phyloP scores from a whole-genome alignment of 2,888 invertebrate genomes.

The Glaucopsyche alexis region DNA sequence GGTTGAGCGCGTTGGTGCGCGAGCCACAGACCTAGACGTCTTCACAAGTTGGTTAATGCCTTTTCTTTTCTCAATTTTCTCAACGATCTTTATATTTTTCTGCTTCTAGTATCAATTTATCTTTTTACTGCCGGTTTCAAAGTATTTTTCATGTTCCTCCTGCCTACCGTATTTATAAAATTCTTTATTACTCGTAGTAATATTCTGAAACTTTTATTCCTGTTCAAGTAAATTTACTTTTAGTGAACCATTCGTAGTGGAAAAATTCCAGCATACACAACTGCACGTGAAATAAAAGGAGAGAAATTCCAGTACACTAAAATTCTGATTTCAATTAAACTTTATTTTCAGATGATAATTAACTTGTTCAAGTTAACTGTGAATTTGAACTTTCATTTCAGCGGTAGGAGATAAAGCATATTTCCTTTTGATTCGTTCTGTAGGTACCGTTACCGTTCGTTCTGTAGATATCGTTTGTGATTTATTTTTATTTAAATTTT shows the following conservation, averaged over 20 bases:
- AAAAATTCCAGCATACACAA: not conserved
- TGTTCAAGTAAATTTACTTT: not conserved
- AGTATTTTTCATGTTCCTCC: too few relatives aligned
- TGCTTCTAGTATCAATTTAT: too few relatives aligned
- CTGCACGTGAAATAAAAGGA: not conserved
- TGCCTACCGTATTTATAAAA: too few relatives aligned
- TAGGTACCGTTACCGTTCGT: too few relatives aligned
- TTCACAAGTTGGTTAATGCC: too few relatives aligned
- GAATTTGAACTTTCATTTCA: not conserved
- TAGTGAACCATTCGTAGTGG: not conserved
- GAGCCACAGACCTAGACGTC: too few relatives aligned
- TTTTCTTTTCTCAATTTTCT: too few relatives aligned
- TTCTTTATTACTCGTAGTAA: too few relatives aligned
- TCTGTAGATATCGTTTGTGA: not conserved
- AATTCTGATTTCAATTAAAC: not conserved
- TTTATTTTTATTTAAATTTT: not conserved
- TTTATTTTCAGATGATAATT: constrained; percentile 13
- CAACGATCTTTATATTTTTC: too few relatives aligned
- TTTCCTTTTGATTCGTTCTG: not conserved
- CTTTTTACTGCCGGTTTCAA: too few relatives aligned
- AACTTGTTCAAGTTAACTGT: constrained; percentile 5
- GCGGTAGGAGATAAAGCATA: not conserved
- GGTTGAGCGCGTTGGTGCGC: too few relatives aligned
- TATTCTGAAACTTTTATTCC: not conserved
- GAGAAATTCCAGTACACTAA: not conserved